These are phyloP conservation scores for Dufourea novaeangliae DNA, from an alignment of 1,140 invertebrate genomes.

Conservation along the genomic window DNA sequence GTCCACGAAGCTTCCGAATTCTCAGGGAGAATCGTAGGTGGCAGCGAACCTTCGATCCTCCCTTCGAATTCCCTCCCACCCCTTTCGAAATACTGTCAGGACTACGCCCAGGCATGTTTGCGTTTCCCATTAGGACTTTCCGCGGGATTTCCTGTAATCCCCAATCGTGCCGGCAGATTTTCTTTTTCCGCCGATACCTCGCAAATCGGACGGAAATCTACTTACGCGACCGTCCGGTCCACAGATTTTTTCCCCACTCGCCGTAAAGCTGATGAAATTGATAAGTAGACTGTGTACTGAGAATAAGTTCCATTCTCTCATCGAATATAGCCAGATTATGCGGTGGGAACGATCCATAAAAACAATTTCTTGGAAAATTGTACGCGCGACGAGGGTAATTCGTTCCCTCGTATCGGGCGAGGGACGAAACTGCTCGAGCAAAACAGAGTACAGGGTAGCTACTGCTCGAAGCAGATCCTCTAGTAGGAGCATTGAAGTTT, in stretches of 20 bases:
- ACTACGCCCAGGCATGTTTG: constrained; percentile 22
- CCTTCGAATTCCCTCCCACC: not conserved
- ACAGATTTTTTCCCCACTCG: not conserved
- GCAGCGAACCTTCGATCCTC: constrained; percentile 20
- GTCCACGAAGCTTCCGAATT: constrained; percentile 30
- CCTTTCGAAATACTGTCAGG: too few species aligned
- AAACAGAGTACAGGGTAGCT: too few species aligned
- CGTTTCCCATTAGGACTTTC: constrained; percentile 31
- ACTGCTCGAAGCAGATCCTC: not conserved
- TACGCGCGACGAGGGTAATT: not conserved
- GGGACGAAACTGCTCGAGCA: not conserved
- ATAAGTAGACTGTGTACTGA: too few species aligned
- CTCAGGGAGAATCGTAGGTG: constrained; percentile 41
- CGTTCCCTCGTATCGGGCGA: not conserved
- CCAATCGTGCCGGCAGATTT: not conserved
- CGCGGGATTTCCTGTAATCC: constrained; percentile 38
- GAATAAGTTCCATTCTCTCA: not conserved
- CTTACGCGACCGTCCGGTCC: not conserved
- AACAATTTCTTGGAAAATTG: not conserved
- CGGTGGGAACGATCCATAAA: not conserved
- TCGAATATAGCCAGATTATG: too few species aligned
- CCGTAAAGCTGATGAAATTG: not conserved
- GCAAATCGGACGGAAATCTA: not conserved
- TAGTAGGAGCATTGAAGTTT: not conserved
- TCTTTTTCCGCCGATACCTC: not conserved